Evolutionary conservation across 2,797 vertebrate genomes (phyloP), one percentile per base, ranked within the genome.

Genomic region (Microhierax caerulescens): DNA sequence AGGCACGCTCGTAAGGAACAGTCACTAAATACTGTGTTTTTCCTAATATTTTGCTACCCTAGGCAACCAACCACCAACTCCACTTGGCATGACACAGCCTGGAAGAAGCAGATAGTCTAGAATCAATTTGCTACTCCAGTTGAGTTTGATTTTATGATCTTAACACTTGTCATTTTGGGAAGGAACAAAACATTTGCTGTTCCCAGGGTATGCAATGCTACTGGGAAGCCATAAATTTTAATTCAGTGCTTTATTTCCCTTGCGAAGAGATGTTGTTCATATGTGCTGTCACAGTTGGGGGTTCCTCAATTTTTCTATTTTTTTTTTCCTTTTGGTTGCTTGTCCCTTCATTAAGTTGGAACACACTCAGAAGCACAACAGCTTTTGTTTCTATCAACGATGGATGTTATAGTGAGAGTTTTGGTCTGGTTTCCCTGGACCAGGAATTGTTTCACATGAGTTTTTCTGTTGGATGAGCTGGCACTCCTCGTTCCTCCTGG

Each of bases 1-100:
- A 93, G 85, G 74, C 92, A 82, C 0, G 19, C 74, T 96, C 7
- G 0, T 39, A 68, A 95, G 91, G 93, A 96, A 30, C 93, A 65
- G 92, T 41, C 91, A 80, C 95, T 85, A 85, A 91, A 95, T 50
- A 47, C 45, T 77, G 32, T 96, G 96, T 97, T 97, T 77, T 95
- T 97, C 80, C 93, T 80, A 97, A 94, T 97, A 95, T 97, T 97
- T 97, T 97, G 97, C 96, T 96, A 23, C 68, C 90, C 96, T 95
- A 75, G 97, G 97, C 96, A 97, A 97, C 97, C 94, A 96, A 92
- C 94, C 90, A 93, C 86, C 6, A 30, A 10, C 87, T 89, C 67
- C 4, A 32, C 84, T 90, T 25, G 1, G 92, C 73, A 68, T 91
- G 95, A 96, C 95, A 83, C 7, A 96, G 95, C 57, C 84, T 91